Conservation (phyloP, 2,113 vertebrate species). For the Takifugu bimaculatus region DNA sequence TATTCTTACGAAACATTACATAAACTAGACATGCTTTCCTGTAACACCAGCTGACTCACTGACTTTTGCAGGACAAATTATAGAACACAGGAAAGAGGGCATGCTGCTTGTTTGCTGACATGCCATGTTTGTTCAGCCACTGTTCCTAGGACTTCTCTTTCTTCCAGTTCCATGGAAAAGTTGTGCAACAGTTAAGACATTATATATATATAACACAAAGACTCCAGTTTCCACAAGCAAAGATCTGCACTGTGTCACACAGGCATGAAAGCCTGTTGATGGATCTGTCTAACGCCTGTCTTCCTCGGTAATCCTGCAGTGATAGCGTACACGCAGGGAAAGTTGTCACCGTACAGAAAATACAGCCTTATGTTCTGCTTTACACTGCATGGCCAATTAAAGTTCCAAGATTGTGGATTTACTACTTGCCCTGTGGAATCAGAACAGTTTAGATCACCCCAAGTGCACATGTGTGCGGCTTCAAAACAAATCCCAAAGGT, state of each 20-base stretch:
- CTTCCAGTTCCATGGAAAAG: not conserved
- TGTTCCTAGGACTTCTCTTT: constrained; percentile 16
- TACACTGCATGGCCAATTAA: constrained; percentile 55
- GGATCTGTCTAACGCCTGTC: constrained; percentile 55
- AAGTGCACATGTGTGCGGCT: no score
- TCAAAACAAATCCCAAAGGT: no score
- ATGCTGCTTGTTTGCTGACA: not conserved
- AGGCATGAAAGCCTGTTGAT: constrained; percentile 31
- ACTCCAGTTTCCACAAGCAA: constrained; percentile 1
- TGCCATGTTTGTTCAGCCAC: constrained; percentile 7
- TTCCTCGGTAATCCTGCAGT: constrained; percentile 51
- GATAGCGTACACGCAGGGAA: constrained; percentile 51
- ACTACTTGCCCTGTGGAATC: no score
- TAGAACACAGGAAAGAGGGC: constrained; percentile 49
- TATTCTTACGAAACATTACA: constrained; percentile 63
- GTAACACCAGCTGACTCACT: constrained; percentile 43
- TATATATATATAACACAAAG: constrained; percentile 11
- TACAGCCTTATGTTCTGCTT: no score
- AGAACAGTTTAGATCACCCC: no score
- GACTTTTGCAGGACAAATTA: constrained; percentile 39
- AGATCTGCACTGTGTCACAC: not conserved
- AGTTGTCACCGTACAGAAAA: constrained; percentile 54
- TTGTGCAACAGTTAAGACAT: constrained; percentile 3
- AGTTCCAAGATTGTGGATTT: constrained; percentile 30
- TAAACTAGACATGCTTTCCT: constrained; percentile 57